phyloP scores from a whole-genome alignment of 2,888 invertebrate species.

The Halocaridina rubra region DNA sequence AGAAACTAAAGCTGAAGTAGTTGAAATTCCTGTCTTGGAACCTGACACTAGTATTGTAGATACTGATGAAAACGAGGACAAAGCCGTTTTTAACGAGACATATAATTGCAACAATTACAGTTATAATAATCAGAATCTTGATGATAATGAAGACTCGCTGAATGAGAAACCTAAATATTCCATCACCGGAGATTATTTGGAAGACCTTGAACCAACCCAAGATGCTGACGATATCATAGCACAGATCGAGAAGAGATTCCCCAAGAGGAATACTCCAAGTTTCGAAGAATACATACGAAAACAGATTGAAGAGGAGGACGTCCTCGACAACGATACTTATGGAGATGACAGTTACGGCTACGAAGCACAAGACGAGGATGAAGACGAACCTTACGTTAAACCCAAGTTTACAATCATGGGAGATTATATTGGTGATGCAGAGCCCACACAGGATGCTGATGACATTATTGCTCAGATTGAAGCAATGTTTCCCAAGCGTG shows the following conservation, averaged over 20 bases:
- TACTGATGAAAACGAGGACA: too few species aligned
- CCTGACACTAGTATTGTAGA: too few species aligned
- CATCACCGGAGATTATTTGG: not conserved
- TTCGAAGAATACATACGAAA: too few species aligned
- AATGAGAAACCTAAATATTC: not conserved
- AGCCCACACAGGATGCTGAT: not conserved
- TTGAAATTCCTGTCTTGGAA: too few species aligned
- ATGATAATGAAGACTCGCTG: not conserved
- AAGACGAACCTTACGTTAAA: not conserved
- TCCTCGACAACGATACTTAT: not conserved
- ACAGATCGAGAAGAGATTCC: not conserved
- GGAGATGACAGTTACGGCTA: not conserved
- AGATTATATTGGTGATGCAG: not conserved
- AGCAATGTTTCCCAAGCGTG: not conserved
- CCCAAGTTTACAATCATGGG: not conserved
- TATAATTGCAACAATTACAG: too few species aligned
- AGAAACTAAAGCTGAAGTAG: too few species aligned
- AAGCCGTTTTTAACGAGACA: too few species aligned
- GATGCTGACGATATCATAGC: not conserved
- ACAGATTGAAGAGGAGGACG: not conserved
- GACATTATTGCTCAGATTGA: not conserved
- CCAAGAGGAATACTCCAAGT: too few species aligned
- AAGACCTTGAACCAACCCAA: not conserved
- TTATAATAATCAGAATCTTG: too few species aligned
- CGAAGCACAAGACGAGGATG: not conserved